Evolutionary conservation across 2,888 invertebrate genomes (phyloP), one percentile per base, ranked within the genome.

Genomic region (Deilephila elpenor): DNA sequence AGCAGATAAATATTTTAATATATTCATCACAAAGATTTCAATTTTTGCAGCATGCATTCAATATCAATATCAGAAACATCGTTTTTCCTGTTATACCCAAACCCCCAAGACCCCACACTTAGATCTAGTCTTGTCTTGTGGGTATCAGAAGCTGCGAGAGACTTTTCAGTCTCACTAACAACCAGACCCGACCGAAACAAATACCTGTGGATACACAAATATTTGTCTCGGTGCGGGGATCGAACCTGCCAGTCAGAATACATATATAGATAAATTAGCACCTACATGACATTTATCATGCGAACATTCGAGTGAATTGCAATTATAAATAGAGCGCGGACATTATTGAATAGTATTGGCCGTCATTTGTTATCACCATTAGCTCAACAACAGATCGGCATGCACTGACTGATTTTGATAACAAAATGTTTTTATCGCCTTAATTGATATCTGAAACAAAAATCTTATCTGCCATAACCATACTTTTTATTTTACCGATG

Each of bases 391-490:
- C 34, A 32, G 29, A 56, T 4, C 59, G n/a, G 37, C 32, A n/a
- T 59, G 70, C 70, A 51, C 44, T 73, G 73, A 73, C 67, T 73
- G 59, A 3, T 70, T 70, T 70, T 70, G 37, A 25, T 44, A 59
- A 59, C 29, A 56, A 56, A 3, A 44, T 44, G n/a, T 73, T 60
- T n/a, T 19, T 59, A 70, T 20, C 37, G 44, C 29, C 14, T 5
- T 70, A 67, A 70, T 59, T 70, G 34, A 70, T 59, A 64, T 37
- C 19, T 56, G 29, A 67, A 64, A n/a, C 14, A 8, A 59, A 44
- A 70, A 73, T 73, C 70, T 70, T 37, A 73, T 73, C 73, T 60
- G 14, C 17, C n/a, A 37, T 20, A 73, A 64, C 64, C 34, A 59
- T 44, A 19, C 73, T 73, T 73, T 73, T 70, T 29, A 73, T 59